Conservation (phyloP, 2,113 vertebrate genomes). For the Prunella fulvescens region DNA sequence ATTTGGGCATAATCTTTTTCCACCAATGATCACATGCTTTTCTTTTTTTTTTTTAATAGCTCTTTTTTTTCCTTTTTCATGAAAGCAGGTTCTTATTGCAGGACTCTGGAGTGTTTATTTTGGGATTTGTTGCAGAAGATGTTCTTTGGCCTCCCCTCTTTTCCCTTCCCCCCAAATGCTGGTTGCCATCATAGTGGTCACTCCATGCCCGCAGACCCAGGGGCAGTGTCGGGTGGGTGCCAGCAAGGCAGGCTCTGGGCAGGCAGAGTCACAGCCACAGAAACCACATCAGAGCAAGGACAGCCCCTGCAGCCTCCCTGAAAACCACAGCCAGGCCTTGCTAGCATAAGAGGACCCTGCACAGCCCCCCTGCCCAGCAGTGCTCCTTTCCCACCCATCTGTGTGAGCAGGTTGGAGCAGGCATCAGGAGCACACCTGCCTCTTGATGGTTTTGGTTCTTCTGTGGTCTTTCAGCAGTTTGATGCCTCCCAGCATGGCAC, state of each 20-base stretch:
- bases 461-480: rapidly evolving
- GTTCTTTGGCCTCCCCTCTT: neutral
- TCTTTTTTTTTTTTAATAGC: neutral
- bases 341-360: neutral
- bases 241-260: neutral
- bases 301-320: neutral
- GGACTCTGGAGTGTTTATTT: neutral
- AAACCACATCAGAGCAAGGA: neutral
- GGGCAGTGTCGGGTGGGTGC: neutral
- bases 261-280: neutral
- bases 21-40: neutral
- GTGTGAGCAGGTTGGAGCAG: neutral
- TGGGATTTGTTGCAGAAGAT: neutral
- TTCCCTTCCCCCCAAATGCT: neutral
- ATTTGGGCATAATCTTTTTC: neutral
- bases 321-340: neutral
- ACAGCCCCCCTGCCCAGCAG: neutral
- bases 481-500: rapidly evolving
- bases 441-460: neutral
- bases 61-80: neutral
- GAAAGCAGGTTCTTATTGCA: constrained; percentile 26
- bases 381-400: rapidly evolving
- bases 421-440: neutral
- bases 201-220: neutral
- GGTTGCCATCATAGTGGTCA: rapidly evolving